Base-by-base conservation (phyloP, 2,888 invertebrate species). In the Aleiodes leptofemur region DNA sequence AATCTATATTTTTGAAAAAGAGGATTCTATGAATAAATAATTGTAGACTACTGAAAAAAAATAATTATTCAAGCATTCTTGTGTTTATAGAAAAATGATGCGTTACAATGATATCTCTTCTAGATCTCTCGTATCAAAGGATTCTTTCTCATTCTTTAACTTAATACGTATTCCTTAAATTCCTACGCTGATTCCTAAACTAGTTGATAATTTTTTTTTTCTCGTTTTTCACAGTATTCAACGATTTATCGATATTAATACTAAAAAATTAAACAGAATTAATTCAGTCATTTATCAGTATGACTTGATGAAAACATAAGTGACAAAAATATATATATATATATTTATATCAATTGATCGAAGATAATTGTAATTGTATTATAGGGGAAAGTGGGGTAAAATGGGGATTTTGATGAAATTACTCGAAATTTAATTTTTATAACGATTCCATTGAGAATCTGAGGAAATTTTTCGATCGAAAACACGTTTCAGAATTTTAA, bases 281-380 rank as follows among this genome's bases (percentile, higher is more conserved):
- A 48, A 64, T 23, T 64, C 64, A 64, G 64, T 64, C 64, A 64
- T 64, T 64, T 64, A 64, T 64, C 64, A 64, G 64, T 23, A 64
- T 64, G 64, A 64, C 64, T 23, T 64, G 48, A 64, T 59, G 59
- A 59, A 34, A 59, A 34, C 48, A 14, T 43, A 43, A 64, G 16
- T 43, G 48, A 16, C 48, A 64, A 64, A 64, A 56, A 48, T 14
- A 9, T 64, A 43, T 43, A 43, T 43, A 38, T 38, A 8, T 38
- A 5, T 38, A 43, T 34, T 34, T 43, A 43, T 43, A 43, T 43
- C 43, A 16, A 43, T 43, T 13, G 7, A 57, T 57, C 13, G 38
- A 59, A 13, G 34, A 69, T 16, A 29, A 53, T n/a, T 31, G 55
- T 13, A 55, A 69, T 6, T 55, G 5, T 9, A 61, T 14, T 55